phyloP scores from a whole-genome alignment of 1,140 invertebrate species.

The Sitobion miscanthi region DNA sequence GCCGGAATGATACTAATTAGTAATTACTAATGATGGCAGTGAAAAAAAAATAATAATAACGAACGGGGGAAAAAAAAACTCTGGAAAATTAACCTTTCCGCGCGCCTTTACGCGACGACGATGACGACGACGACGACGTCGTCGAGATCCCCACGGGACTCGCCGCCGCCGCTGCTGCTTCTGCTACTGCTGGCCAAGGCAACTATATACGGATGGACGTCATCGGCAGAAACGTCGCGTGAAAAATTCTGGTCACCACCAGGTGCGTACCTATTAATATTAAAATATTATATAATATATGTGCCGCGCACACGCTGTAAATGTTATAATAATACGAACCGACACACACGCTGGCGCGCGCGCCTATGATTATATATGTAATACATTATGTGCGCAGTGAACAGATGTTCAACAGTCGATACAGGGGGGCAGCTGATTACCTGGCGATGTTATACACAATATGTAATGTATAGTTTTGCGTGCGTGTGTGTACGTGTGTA shows the following conservation, averaged over 20 bases:
- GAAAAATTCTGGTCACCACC: conserved; percentile 35
- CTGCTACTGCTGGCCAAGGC: too few species aligned
- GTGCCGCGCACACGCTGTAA: not conserved
- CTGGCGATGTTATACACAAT: conserved; percentile 40
- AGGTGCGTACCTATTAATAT: conserved; percentile 15
- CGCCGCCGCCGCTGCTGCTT: too few species aligned
- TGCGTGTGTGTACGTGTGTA: not conserved
- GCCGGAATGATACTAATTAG: conserved; percentile 48
- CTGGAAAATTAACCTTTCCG: conserved; percentile 50
- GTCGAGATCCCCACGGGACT: conserved; percentile 33
- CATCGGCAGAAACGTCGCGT: not conserved
- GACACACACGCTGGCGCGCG: not conserved
- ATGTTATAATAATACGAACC: not conserved
- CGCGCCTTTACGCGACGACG: not conserved
- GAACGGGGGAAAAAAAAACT: conserved; percentile 10
- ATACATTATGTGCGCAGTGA: not conserved
- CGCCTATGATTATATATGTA: not conserved
- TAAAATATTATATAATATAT: conserved; percentile 14
- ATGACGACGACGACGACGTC: not conserved
- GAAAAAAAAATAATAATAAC: conserved; percentile 24
- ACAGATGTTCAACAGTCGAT: conserved; percentile 48
- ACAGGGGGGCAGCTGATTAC: conserved; percentile 51
- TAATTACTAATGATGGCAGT: conserved; percentile 31
- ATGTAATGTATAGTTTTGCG: conserved; percentile 15
- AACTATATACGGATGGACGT: not conserved